These are phyloP conservation scores for Paralichthys olivaceus DNA, from an alignment of 2,113 vertebrate genomes.

Conservation along the genomic window DNA sequence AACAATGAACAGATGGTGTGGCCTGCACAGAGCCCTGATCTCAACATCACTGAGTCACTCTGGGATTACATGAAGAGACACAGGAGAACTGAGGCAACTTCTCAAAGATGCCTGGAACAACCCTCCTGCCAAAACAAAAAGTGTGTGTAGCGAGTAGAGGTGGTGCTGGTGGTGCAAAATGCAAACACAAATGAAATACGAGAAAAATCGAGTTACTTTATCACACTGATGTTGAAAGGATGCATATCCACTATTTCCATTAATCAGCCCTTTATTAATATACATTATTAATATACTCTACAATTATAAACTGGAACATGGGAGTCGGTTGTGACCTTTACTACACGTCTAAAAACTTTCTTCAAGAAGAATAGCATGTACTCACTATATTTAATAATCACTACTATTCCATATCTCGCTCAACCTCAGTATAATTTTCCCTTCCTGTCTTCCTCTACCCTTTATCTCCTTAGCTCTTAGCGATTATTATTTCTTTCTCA, in stretches of 20 bases:
- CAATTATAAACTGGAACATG: background rate
- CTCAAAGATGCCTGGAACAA: background rate
- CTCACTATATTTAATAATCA: conserved; percentile 28
- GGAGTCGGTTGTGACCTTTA: conserved; percentile 30
- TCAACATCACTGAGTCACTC: background rate
- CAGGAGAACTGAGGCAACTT: background rate
- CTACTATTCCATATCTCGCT: conserved; percentile 12
- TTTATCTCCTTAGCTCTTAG: conserved; percentile 51
- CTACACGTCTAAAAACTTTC: conserved; percentile 24
- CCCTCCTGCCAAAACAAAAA: background rate
- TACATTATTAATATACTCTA: too few species aligned
- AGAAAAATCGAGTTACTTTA: background rate
- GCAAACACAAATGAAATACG: background rate
- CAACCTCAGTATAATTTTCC: conserved; percentile 45
- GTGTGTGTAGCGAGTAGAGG: background rate
- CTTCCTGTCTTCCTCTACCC: conserved; percentile 39
- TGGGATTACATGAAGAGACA: background rate
- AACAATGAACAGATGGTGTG: background rate
- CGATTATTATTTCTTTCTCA: conserved; percentile 23
- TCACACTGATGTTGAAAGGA: conserved; percentile 1
- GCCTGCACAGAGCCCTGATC: background rate
- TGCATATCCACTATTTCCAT: background rate
- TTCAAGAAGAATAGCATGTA: conserved; percentile 35
- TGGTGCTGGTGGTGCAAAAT: background rate
- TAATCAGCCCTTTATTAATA: too few species aligned